These are phyloP conservation scores for Catalaphyllia jardinei DNA, from an alignment of 64 coral and sea anemone species.

Conservation along the genomic window DNA sequence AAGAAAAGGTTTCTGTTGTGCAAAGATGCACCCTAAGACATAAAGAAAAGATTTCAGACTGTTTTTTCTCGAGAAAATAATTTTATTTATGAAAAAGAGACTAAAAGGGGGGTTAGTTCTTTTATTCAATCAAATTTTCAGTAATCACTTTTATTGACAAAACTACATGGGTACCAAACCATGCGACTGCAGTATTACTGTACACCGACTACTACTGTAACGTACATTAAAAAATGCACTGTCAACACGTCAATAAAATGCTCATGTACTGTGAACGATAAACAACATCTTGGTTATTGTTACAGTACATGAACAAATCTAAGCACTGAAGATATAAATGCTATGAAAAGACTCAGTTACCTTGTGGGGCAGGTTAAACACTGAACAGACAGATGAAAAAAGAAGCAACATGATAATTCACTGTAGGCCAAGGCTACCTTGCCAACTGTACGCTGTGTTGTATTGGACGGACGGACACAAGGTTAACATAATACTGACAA, in stretches of 20 bases:
- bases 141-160: no score
- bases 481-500: conserved; percentile 62
- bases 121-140: no score
- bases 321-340: conserved; percentile 42
- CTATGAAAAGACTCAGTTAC: conserved; percentile 75
- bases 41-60: no score
- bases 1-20: no score
- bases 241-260: neutral
- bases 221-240: neutral
- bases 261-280: neutral
- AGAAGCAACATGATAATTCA: conserved; percentile 84
- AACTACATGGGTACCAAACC: no score
- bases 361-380: conserved; percentile 83
- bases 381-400: conserved; percentile 86
- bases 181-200: neutral
- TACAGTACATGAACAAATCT: neutral
- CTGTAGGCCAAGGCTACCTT: conserved; percentile 91
- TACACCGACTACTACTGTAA: neutral
- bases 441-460: conserved; percentile 99
- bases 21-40: no score
- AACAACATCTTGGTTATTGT: neutral
- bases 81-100: no score
- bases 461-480: conserved; percentile 84
- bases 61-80: no score
- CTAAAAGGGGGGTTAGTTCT: no score